Base-by-base conservation (phyloP, 2,888 invertebrate genomes). In the Helobdella robusta region DNA sequence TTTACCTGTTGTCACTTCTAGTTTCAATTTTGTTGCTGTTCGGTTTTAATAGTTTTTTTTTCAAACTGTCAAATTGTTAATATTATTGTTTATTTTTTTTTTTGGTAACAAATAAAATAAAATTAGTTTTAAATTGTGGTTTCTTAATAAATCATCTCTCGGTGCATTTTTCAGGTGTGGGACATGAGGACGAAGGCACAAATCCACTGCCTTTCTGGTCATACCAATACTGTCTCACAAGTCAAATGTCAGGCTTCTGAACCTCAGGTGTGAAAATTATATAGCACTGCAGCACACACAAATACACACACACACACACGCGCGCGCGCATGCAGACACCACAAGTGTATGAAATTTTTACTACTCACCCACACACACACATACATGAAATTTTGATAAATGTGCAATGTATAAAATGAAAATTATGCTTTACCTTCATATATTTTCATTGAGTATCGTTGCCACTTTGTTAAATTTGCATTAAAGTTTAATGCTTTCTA, bases 181-280 rank as follows among this genome's bases (percentile, higher is more conserved):
- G 97, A 98, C 81, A 91, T 97, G 89, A 83, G 98, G 66, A 95
- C 93, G 2, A 99, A 98, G 82, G 95, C 95, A 1, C 95, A 95
- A 81, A 89, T 99, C 64, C 94, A 97, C 80, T 94, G 94, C 2
- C 83, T 98, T 30, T 84, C 88, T 0, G 97, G 97, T 0, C 98
- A 99, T 80, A 91, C 92, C 0, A 95, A 97, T 79, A 98, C 97
- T 0, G 89, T 99, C 1, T 93, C 97, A 3, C 89, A 90, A 74
- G 90, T 97, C 0, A 87, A 89, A 59, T 89, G 92, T 71, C 97
- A 98, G 82, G 86, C 90, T 0, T 85, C 87, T 0, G 94, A 97
- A 79, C 98, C 98, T 0, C 93, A 93, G 84, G 76, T 70, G 25
- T 11, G 46, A n/a, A n/a, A n/a, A n/a, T n/a, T n/a, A n/a, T n/a